Percentiles rank a stretch among this genome's conserved stretches.
Conservation (phyloP, 2,113 vertebrate species). For the Tor tambroides region DNA sequence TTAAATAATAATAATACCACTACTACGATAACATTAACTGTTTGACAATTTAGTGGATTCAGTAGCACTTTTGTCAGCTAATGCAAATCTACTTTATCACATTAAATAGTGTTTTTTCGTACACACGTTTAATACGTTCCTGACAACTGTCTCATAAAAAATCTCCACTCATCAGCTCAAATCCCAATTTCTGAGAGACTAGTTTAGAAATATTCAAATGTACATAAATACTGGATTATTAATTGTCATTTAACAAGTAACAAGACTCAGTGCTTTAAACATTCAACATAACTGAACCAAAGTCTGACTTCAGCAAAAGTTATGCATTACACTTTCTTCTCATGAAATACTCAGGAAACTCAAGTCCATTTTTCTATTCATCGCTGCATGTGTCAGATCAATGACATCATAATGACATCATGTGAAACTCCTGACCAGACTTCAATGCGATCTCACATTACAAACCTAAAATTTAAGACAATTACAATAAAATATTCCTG, state of each 20-base stretch:
- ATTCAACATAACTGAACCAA: not conserved
- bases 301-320: not conserved
- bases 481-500: slow-evolving; percentile 13
- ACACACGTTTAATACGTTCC: not conserved
- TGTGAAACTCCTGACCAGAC: not conserved
- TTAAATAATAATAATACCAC: not conserved
- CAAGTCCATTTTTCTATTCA: not conserved
- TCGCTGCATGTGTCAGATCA: not conserved
- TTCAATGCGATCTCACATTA: not conserved
- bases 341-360: not conserved
- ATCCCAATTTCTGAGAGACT: not conserved
- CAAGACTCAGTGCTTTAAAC: not conserved
- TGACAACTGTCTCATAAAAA: not conserved
- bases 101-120: not conserved
- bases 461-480: not conserved
- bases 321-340: not conserved
- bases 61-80: not conserved
- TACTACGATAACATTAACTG: not conserved
- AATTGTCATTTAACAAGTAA: not conserved
- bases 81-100: not conserved
- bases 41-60: not conserved
- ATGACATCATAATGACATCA: slow-evolving; percentile 14
- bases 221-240: not conserved
- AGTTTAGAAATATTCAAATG: not conserved
- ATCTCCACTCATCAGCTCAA: not conserved